Percentiles rank a stretch among this genome's conserved stretches.
These are phyloP conservation scores for Dendronephthya gigantea DNA, from an alignment of 64 coral and sea anemone species.

Conservation along the genomic window DNA sequence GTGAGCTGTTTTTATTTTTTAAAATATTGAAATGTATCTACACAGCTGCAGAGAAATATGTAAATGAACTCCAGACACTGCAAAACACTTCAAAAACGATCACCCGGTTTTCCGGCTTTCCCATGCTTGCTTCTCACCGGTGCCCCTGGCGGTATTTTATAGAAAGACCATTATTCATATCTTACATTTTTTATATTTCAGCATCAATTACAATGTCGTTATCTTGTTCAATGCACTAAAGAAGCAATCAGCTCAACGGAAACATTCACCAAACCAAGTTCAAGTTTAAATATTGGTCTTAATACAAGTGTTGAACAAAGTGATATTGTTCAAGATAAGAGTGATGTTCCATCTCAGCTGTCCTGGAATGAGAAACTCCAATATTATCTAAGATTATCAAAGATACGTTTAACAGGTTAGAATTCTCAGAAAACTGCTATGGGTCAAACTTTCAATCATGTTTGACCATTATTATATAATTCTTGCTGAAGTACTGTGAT, in stretches of 20 bases:
- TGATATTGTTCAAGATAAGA: background rate
- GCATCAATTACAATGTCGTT: background rate
- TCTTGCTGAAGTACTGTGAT: background rate
- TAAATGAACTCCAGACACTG: no score
- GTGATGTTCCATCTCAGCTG: background rate
- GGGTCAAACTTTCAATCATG: background rate
- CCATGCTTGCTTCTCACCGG: no score
- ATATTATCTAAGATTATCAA: background rate
- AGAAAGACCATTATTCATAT: no score
- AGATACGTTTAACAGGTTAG: constrained; percentile 17
- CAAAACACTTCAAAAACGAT: no score
- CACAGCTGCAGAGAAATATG: no score
- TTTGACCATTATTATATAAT: background rate
- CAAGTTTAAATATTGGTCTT: background rate
- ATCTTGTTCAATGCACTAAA: background rate
- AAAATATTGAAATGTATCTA: no score
- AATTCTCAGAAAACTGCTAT: background rate
- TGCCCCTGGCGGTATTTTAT: no score
- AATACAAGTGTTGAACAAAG: background rate
- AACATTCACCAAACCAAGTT: background rate
- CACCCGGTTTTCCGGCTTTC: no score
- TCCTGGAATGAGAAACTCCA: background rate
- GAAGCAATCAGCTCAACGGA: background rate
- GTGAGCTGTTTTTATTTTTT: no score
- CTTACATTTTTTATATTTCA: no score